Base-by-base conservation (phyloP, 2,888 invertebrate species). In the Thera britannica region DNA sequence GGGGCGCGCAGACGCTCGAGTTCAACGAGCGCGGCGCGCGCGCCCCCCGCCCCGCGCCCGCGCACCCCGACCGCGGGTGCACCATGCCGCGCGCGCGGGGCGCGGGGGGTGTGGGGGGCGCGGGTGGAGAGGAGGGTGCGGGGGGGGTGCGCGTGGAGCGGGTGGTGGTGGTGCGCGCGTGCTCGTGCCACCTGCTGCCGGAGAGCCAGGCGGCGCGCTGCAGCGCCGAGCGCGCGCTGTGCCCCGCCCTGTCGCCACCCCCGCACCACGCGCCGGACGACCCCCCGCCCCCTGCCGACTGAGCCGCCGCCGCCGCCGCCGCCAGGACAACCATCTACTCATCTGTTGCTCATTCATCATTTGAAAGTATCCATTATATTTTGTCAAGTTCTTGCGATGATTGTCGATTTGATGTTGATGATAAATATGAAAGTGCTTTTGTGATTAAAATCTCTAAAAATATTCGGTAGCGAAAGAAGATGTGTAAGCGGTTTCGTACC, bases 161-260 rank as follows among this genome's bases (percentile, higher is more conserved):
- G 80, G 69, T 82, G 80, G 76, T 83, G 80, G 76, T 82, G 79
- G 73, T 71, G 68, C 70, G 64, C 64, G 62, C 70, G 62, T 79
- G 81, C 79, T 72, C 81, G 41, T 78, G 74, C 79, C 84, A 80
- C 75, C 76, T 79, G 79, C 81, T 84, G 80, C 85, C 85, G 46
- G 85, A 84, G 82, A 80, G 83, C 76, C 84, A 79, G 9, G 7
- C 69, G 79, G 77, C 72, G 70, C 72, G 73, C 67, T 72, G 70
- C 66, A 38, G 6, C 4, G 4, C 3, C 38, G 0, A 1, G 70
- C 67, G 23, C 51, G 38, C 66, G n/a, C 65, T 59, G 54, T 63
- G 57, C 55, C 44, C 23, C 23, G 8, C 7, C 41, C 36, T 49
- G 23, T 41, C 44, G 23, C 2, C 11, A 36, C 35, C 12, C 38